Conservation (phyloP, 2,113 vertebrate genomes). For the Engraulis encrasicolus region DNA sequence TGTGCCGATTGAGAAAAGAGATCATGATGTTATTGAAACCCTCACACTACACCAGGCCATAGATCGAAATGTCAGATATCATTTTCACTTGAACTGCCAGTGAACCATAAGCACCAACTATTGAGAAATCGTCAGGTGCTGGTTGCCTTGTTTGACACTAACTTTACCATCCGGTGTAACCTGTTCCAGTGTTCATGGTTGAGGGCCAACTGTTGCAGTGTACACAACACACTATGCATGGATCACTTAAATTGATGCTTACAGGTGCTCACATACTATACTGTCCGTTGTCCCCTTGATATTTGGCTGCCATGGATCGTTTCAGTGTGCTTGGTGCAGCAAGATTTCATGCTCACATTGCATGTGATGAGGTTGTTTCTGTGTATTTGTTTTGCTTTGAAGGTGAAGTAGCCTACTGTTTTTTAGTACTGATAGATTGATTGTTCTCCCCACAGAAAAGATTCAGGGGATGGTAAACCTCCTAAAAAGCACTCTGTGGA, state of each 20-base stretch:
- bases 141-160: background rate
- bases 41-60: background rate
- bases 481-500: constrained; percentile 65
- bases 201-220: too few species aligned
- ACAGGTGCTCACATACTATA: too few species aligned
- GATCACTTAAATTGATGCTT: too few species aligned
- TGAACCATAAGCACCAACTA: background rate
- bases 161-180: too few species aligned
- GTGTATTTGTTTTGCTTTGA: background rate
- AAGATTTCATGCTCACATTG: background rate
- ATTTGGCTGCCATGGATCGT: too few species aligned
- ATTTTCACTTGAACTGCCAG: background rate
- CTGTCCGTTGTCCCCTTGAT: too few species aligned
- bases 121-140: background rate
- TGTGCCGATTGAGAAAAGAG: background rate
- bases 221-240: too few species aligned
- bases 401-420: too few species aligned
- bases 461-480: constrained; percentile 67
- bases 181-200: too few species aligned
- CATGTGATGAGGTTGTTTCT: background rate
- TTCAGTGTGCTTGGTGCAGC: background rate
- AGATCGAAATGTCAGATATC: background rate
- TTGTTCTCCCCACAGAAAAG: constrained; percentile 70
- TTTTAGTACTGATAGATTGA: constrained; percentile 16
- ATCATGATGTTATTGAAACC: background rate